These are phyloP conservation scores for Chlorodrepanis virens DNA, from an alignment of 2,113 vertebrate genomes.

Conservation along the genomic window DNA sequence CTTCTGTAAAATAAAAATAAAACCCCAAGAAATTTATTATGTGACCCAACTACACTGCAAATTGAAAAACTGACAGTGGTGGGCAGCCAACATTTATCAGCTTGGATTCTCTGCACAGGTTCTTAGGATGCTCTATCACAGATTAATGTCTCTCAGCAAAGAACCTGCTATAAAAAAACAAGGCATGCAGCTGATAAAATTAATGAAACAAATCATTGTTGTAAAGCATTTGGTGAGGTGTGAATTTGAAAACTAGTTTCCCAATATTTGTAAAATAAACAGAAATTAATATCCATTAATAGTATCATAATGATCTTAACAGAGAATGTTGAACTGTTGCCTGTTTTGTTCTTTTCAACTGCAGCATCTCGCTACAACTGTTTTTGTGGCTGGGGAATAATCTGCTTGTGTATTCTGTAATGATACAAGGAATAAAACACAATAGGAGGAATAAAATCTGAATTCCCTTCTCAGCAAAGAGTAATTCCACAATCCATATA, in stretches of 20 bases:
- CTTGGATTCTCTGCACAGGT: background rate
- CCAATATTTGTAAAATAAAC: conserved; percentile 62
- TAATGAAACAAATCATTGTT: conserved; percentile 59
- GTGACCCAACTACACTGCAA: background rate
- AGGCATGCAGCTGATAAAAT: conserved; percentile 36
- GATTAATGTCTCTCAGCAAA: conserved; percentile 29
- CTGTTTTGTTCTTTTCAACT: conserved; percentile 62
- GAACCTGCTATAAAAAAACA: conserved; percentile 3
- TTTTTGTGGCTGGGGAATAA: conserved; percentile 44
- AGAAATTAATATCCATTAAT: conserved; percentile 61
- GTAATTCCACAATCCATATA: background rate
- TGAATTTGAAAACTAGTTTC: conserved; percentile 51
- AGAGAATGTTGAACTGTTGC: conserved; percentile 50
- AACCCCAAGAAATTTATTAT: background rate
- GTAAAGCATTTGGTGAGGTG: conserved; percentile 61
- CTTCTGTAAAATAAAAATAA: background rate
- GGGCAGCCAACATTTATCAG: background rate
- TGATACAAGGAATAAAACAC: background rate
- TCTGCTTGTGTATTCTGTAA: conserved; percentile 19
- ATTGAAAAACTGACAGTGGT: background rate
- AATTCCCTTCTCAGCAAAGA: conserved; percentile 6
- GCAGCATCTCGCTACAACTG: background rate
- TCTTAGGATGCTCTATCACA: background rate
- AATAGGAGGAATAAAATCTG: conserved; percentile 24
- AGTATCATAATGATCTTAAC: conserved; percentile 55